Evolutionary conservation across 1,140 invertebrate species (phyloP).

Genomic region (Papilio polytes): DNA sequence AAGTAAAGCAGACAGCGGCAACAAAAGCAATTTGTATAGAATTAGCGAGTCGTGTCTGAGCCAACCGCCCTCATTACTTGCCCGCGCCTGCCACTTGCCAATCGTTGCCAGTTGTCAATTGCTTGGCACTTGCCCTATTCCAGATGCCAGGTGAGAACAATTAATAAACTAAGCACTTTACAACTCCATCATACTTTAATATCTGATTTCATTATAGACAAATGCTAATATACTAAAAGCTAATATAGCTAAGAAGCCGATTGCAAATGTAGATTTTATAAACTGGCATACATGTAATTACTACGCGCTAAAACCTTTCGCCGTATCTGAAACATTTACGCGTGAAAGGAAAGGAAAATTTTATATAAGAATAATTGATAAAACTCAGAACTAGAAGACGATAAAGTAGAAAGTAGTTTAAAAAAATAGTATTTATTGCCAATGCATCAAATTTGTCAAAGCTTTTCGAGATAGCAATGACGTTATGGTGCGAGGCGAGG

Average conservation of each 20-base stretch:
- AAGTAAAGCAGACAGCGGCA: constrained; percentile 7
- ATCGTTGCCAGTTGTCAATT: constrained; percentile 17
- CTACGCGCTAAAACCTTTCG: background rate
- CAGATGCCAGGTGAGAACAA: constrained; percentile 7
- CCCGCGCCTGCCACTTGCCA: constrained; percentile 3
- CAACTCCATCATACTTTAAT: background rate
- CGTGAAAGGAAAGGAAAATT: background rate
- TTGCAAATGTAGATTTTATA: background rate
- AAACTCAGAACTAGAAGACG: background rate
- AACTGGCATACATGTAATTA: background rate
- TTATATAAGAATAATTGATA: background rate
- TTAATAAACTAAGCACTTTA: background rate
- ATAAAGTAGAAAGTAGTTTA: too few species aligned
- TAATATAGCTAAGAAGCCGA: background rate
- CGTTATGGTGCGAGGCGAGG: background rate
- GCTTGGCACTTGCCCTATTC: background rate
- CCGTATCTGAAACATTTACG: background rate
- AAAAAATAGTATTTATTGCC: background rate
- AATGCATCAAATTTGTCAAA: background rate
- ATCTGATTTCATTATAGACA: background rate
- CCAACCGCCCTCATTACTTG: background rate
- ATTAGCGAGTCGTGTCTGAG: background rate
- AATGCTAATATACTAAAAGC: background rate
- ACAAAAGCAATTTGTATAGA: constrained; percentile 19
- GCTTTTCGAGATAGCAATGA: background rate